These are phyloP conservation scores for Lichenostomus cassidix DNA, from an alignment of 2,113 vertebrate genomes.

Conservation along the genomic window DNA sequence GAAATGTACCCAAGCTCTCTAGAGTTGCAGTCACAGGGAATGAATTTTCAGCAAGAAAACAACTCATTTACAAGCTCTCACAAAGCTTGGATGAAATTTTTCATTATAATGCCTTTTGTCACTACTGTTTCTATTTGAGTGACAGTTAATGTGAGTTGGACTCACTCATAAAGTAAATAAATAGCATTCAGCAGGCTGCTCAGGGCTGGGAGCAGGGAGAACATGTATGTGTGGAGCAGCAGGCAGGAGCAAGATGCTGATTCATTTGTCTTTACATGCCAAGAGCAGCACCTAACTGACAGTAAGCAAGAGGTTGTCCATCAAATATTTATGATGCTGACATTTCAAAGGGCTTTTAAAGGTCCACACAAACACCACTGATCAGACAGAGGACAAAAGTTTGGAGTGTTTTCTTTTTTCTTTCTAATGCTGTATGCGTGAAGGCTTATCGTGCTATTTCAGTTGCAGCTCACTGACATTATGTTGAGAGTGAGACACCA, in stretches of 20 bases:
- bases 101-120: constrained; percentile 2
- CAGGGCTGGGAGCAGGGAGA: neutral
- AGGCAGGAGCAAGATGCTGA: constrained; percentile 29
- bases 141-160: neutral
- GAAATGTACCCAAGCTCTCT: neutral
- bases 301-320: constrained; percentile 57
- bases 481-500: neutral
- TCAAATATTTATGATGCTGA: constrained; percentile 70
- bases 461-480: neutral
- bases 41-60: neutral
- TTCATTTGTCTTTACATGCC: constrained; percentile 20
- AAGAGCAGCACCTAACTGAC: constrained; percentile 19
- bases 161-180: neutral
- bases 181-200: neutral
- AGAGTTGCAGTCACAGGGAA: neutral
- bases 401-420: neutral
- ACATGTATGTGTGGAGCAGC: neutral
- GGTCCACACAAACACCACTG: neutral
- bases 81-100: constrained; percentile 15
- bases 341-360: constrained; percentile 56
- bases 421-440: neutral
- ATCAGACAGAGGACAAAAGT: neutral
- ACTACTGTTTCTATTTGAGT: neutral
- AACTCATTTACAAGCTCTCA: neutral
- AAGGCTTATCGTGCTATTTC: neutral